Conservation (phyloP, 1,140 invertebrate species). For the Caerostris extrusa region DNA sequence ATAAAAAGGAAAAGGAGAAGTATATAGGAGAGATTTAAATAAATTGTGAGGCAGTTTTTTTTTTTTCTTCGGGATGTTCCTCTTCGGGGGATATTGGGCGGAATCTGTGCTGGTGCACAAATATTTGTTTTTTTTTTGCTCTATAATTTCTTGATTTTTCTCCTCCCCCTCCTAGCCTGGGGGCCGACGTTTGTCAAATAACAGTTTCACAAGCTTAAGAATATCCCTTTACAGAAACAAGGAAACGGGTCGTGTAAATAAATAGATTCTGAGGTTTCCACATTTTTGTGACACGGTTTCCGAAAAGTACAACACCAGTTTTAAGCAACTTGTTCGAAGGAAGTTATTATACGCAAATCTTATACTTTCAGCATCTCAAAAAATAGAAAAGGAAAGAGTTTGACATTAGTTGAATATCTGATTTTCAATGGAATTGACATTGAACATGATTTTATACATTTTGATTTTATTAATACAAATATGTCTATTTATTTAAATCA, state of each 20-base stretch:
- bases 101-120: neutral
- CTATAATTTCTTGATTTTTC: neutral
- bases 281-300: too few species aligned
- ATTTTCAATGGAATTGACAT: too few species aligned
- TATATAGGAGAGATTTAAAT: slow-evolving; percentile 37
- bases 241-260: neutral
- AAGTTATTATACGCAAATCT: too few species aligned
- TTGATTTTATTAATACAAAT: too few species aligned
- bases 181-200: neutral
- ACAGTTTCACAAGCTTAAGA: slow-evolving; percentile 9
- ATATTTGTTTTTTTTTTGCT: slow-evolving; percentile 18
- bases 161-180: neutral
- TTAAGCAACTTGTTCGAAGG: too few species aligned
- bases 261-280: neutral
- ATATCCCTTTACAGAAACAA: neutral
- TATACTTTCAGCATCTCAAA: too few species aligned
- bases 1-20: neutral
- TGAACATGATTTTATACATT: too few species aligned
- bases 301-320: too few species aligned
- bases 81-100: neutral
- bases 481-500: too few species aligned
- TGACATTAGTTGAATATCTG: too few species aligned
- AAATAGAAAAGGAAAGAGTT: too few species aligned
- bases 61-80: neutral
- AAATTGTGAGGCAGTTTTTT: too few species aligned